Evolutionary conservation across 2,797 vertebrate genomes (phyloP).

Genomic region (Selene dorsalis): DNA sequence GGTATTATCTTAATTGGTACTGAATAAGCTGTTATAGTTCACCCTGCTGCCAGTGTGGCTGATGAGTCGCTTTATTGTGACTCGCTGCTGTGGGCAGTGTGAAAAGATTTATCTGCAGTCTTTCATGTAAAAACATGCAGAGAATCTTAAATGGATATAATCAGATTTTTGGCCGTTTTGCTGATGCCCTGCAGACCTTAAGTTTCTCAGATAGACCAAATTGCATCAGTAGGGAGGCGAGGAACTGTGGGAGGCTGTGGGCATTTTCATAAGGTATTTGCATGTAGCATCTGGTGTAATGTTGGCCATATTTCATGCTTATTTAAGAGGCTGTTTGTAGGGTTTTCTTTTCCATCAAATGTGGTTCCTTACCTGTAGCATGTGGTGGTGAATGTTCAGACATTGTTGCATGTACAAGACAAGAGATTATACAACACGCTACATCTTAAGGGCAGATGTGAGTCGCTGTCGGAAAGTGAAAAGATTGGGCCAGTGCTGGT

Average conservation of each 20-base stretch:
- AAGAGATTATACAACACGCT: too few relatives aligned
- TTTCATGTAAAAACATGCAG: background rate
- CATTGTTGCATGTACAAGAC: too few relatives aligned
- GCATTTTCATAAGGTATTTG: background rate
- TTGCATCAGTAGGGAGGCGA: background rate
- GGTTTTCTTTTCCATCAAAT: too few relatives aligned
- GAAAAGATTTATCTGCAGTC: background rate
- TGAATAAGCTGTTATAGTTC: constrained; percentile 5
- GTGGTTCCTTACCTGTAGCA: too few relatives aligned
- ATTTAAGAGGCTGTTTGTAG: background rate
- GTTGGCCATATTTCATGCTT: background rate
- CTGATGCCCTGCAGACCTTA: background rate
- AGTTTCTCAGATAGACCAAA: background rate
- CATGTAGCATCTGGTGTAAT: background rate
- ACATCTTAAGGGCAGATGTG: too few relatives aligned
- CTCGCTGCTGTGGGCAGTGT: background rate
- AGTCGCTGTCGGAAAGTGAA: too few relatives aligned
- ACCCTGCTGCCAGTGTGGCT: background rate
- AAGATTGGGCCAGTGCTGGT: too few relatives aligned
- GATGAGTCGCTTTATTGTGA: background rate
- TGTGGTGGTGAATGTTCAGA: too few relatives aligned
- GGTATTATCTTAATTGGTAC: constrained; percentile 31
- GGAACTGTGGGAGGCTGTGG: background rate
- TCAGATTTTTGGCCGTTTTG: background rate
- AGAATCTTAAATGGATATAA: constrained; percentile 13